Evolutionary conservation across 2,888 invertebrate genomes (phyloP), one percentile per base, ranked within the genome.

Genomic region (Agrenia bidenticulata): DNA sequence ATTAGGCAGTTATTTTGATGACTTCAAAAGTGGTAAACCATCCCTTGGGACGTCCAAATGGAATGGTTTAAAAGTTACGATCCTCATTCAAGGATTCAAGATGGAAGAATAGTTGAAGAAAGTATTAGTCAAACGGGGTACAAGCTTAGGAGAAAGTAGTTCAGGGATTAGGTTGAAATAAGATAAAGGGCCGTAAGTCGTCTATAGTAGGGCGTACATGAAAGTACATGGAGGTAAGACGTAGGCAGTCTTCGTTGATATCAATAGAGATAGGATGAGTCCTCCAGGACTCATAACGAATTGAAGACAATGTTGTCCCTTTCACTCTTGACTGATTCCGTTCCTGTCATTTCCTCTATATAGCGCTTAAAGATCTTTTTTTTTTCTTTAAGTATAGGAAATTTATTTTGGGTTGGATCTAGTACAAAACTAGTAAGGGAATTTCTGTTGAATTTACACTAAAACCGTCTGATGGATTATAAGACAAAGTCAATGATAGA

Each of bases 1-100:
- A 51, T 51, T 51, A 23, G 24, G 23, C 24, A 19, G 13, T 51
- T 51, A 21, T 24, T 24, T 23, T 51, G 51, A 51, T 24, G 51
- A 51, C 17, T 51, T 51, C 23, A 23, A 23, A 24, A 51, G 51
- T 51, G 51, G 51, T 51, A 51, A 51, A 51, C 51, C 51, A 15
- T 51, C 51, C 51, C 51, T 23, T 23, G 51, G 19, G 51, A 51
- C 23, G 21, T 23, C 23, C 51, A 51, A 51, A 51, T 51, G 24
- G 51, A 51, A 23, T 51, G 24, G 51, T 23, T 51, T 51, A 51
- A 51, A 51, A 51, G 51, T 51, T 51, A 23, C 13, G 24, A 51
- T 11, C 7, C 23, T 23, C 23, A 51, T 24, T 51, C 21, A 21
- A 51, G 5, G 24, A 23, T 51, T 51, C 21, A 23, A 21, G 24